Evolutionary conservation across 2,113 vertebrate species (phyloP).

Genomic region (Thermophis baileyi): DNA sequence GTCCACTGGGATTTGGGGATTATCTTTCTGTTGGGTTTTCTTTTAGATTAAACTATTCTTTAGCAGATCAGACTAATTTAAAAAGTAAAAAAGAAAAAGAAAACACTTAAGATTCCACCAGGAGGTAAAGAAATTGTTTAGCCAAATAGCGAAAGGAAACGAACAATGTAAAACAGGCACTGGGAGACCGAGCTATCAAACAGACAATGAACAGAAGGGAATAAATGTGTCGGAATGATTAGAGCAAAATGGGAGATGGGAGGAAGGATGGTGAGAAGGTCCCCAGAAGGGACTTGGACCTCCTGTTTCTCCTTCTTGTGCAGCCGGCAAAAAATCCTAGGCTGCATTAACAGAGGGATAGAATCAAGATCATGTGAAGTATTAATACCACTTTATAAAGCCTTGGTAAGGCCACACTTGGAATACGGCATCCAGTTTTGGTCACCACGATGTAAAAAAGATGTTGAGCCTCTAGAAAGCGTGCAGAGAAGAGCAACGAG

Average conservation of each 20-base stretch:
- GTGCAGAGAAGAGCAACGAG: neutral
- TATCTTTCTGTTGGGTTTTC: slow-evolving; percentile 24
- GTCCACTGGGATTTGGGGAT: slow-evolving; percentile 23
- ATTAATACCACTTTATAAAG: no score
- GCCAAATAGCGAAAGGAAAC: neutral
- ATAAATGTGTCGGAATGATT: neutral
- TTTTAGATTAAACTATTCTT: neutral
- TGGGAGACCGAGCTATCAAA: neutral
- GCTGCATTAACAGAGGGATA: neutral
- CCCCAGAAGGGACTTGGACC: slow-evolving; percentile 23
- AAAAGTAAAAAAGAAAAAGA: neutral
- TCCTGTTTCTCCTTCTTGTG: neutral
- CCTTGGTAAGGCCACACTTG: neutral
- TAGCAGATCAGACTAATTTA: slow-evolving; percentile 27
- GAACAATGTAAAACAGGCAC: neutral
- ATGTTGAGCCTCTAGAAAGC: neutral
- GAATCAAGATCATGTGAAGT: neutral
- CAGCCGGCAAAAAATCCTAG: neutral
- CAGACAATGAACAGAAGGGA: neutral
- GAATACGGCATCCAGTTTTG: neutral
- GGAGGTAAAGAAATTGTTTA: slow-evolving; percentile 33
- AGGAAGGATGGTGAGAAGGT: neutral
- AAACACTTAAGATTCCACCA: slow-evolving; percentile 6
- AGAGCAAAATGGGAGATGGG: neutral
- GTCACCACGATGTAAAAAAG: neutral